Evolutionary conservation across 1,140 invertebrate species (phyloP), one percentile per base, ranked within the genome.

Genomic region (Battus philenor): DNA sequence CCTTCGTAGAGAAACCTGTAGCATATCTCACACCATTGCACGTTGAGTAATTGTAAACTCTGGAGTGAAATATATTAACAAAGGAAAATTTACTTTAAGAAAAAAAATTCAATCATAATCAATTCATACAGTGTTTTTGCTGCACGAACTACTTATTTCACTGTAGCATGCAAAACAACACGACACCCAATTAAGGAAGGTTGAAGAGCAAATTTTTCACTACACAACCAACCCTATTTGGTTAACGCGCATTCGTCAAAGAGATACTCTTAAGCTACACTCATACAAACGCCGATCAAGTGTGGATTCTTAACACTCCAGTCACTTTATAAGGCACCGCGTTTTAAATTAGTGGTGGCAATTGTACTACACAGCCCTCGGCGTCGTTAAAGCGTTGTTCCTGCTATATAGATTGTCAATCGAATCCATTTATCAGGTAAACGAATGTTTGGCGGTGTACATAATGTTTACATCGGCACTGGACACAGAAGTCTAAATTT

Each of bases 261-360:
- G 59, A 50, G 44, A 59, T 38, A 49, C 60, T 61, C 68, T 69
- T 71, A 66, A 66, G 50, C 41, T 49, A 56, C 52, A 60, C 59
- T 79, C 73, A 81, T 83, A 83, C 76, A 83, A 79, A 77, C 59
- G 79, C 79, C 79, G 50, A 83, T 83, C 78, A 82, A 72, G 62
- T 61, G 58, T 34, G 72, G 64, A 78, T 75, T 83, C 75, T 78
- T 71, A 78, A 65, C 79, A 73, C 76, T 74, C 64, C 58, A 39
- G 48, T 47, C 49, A 33, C 76, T 80, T 46, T 83, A 81, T 79
- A 83, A 67, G 77, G 79, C 38, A 63, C 79, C 79, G 75, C 69
- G 49, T 48, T 46, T 63, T 83, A 80, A 83, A 83, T 83, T 83
- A 83, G 79, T 70, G 65, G 50, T 39, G 53, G 54, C 76, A 77